Evolutionary conservation across 2,888 invertebrate species (phyloP).

Genomic region (Andrena flavipes): DNA sequence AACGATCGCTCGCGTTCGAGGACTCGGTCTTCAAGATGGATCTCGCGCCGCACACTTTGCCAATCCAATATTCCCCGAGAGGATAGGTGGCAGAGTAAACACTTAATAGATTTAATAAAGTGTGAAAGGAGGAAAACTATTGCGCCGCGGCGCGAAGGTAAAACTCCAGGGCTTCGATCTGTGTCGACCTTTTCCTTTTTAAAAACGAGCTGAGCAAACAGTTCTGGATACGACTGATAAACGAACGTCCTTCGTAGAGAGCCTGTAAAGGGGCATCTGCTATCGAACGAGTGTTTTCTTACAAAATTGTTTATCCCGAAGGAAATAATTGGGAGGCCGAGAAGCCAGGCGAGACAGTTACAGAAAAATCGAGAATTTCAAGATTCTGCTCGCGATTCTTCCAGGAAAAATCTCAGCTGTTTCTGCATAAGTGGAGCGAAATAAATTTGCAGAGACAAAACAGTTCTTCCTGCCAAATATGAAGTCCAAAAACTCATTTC

Average conservation of each 20-base stretch:
- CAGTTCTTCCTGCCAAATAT: too few relatives aligned
- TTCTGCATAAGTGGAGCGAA: neutral
- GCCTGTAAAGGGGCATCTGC: too few relatives aligned
- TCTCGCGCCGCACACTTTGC: neutral
- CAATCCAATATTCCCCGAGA: neutral
- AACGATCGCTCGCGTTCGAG: conserved; percentile 27
- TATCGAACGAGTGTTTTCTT: neutral
- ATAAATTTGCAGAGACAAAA: too few relatives aligned
- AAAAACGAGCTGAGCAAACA: conserved; percentile 15
- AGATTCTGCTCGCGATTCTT: neutral
- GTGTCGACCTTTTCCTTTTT: neutral
- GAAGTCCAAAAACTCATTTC: too few relatives aligned
- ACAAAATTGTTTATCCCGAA: neutral
- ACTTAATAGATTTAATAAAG: neutral
- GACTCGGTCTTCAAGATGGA: neutral
- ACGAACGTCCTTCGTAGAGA: neutral
- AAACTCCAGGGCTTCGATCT: neutral
- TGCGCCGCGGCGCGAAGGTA: neutral
- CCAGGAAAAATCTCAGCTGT: neutral
- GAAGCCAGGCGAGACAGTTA: neutral
- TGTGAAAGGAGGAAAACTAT: neutral
- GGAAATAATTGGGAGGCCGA: neutral
- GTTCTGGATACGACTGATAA: conserved; percentile 20
- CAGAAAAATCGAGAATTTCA: neutral
- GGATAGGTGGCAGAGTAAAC: neutral